A percentile compares a stretch with the other conserved stretches of the same genome.
These are phyloP conservation scores for Leucosticte australis DNA, from an alignment of 2,113 vertebrate species.

Conservation along the genomic window DNA sequence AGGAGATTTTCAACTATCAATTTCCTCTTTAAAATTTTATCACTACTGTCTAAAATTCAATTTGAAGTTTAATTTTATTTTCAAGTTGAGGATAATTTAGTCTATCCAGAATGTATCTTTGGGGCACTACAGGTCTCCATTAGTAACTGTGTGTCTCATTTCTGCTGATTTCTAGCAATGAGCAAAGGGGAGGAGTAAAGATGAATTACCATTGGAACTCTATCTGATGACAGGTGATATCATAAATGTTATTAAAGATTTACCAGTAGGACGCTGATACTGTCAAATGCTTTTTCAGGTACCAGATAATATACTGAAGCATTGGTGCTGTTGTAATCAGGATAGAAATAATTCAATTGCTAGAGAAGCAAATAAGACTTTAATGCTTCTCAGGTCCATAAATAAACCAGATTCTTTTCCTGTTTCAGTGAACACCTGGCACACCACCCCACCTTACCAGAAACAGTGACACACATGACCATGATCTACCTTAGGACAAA, in stretches of 20 bases:
- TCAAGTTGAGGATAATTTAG: conserved; percentile 49
- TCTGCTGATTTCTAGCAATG: conserved; percentile 28
- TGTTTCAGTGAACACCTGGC: not conserved
- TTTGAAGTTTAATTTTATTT: conserved; percentile 53
- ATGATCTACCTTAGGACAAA: not conserved
- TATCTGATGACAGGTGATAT: conserved; percentile 43
- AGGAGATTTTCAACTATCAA: not conserved
- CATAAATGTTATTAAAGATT: conserved; percentile 61
- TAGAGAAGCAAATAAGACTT: not conserved
- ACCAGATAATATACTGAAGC: not conserved
- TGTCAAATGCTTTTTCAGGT: not conserved
- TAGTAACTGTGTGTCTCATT: conserved; percentile 23
- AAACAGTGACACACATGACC: not conserved
- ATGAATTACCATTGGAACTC: conserved; percentile 34
- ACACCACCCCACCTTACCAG: not conserved
- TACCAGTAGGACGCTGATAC: not conserved
- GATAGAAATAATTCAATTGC: not conserved
- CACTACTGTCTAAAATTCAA: conserved; percentile 12
- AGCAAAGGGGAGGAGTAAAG: conserved; percentile 4
- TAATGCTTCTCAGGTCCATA: not conserved
- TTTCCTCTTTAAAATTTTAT: conserved; percentile 34
- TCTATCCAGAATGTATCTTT: conserved; percentile 15
- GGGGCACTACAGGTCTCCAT: not conserved
- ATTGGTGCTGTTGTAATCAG: conserved; percentile 1
- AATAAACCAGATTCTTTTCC: not conserved